A percentile compares a stretch with the other conserved stretches of the same genome.
These are phyloP conservation scores for Drosophila vallismaia DNA, from an alignment of 2,888 invertebrate genomes.

Conservation along the genomic window DNA sequence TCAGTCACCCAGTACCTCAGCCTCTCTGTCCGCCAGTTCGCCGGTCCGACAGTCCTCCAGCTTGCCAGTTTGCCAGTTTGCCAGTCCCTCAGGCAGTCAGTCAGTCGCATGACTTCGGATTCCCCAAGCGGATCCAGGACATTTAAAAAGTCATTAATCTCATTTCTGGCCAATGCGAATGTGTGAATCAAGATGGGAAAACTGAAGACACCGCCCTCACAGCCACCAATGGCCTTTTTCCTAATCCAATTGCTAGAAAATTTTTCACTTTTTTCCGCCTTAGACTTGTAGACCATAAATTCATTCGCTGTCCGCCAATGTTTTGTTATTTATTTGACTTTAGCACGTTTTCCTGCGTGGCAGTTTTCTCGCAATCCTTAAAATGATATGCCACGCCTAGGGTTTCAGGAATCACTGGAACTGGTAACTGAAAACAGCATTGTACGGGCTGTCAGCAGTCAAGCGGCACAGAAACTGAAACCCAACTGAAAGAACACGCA, in stretches of 20 bases:
- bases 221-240: constrained; percentile 37
- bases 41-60: background rate
- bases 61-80: no score
- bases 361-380: constrained; percentile 59
- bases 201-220: constrained; percentile 8
- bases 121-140: constrained; percentile 28
- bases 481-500: constrained; percentile 62
- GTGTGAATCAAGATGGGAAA: constrained; percentile 6
- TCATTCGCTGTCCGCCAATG: constrained; percentile 74
- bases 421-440: background rate
- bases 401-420: constrained; percentile 5
- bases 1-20: constrained; percentile 33
- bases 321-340: constrained; percentile 78
- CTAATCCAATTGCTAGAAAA: constrained; percentile 46
- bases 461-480: constrained; percentile 60
- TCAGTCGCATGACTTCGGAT: constrained; percentile 12
- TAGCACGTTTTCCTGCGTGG: constrained; percentile 69
- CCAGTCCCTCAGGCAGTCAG: constrained; percentile 1
- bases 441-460: constrained; percentile 66
- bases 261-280: constrained; percentile 30
- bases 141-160: constrained; percentile 53
- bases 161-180: constrained; percentile 31
- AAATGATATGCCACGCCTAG: constrained; percentile 68
- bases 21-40: background rate
- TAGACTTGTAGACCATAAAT: constrained; percentile 64